phyloP scores from a whole-genome alignment of 2,888 invertebrate species.

The Syrista parreyssii region DNA sequence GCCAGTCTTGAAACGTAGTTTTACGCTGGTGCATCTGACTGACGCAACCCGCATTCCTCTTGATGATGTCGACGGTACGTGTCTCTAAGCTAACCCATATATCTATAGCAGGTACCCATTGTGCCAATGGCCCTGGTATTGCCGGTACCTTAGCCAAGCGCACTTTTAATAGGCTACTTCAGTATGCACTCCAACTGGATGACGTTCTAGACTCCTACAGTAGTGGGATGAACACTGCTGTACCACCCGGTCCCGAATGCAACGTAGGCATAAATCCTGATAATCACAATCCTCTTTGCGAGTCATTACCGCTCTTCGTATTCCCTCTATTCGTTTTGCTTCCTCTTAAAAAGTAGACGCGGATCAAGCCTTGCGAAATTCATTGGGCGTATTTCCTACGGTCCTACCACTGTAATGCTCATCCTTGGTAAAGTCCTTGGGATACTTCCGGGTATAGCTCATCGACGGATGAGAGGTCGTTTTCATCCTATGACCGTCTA shows the following conservation, averaged over 20 bases:
- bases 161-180: constrained; percentile 29
- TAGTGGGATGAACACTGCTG: no score
- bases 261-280: constrained; percentile 2
- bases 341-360: background rate
- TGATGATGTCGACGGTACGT: background rate
- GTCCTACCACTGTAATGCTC: no score
- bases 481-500: background rate
- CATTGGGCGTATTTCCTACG: background rate
- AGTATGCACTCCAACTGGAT: constrained; percentile 29
- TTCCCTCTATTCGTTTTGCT: background rate
- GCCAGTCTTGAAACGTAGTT: constrained; percentile 10
- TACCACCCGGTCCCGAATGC: background rate
- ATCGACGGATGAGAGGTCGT: background rate
- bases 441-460: background rate
- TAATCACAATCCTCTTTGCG: constrained; percentile 8
- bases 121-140: constrained; percentile 4
- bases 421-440: background rate
- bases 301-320: constrained; percentile 3
- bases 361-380: background rate
- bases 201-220: constrained; percentile 21
- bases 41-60: background rate
- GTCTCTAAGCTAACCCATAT: background rate
- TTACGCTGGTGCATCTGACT: constrained; percentile 3
- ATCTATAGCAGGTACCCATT: background rate
- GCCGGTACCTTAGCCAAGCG: constrained; percentile 14